Evolutionary conservation across 2,888 invertebrate species (phyloP).

Genomic region (Plebejus melissa): DNA sequence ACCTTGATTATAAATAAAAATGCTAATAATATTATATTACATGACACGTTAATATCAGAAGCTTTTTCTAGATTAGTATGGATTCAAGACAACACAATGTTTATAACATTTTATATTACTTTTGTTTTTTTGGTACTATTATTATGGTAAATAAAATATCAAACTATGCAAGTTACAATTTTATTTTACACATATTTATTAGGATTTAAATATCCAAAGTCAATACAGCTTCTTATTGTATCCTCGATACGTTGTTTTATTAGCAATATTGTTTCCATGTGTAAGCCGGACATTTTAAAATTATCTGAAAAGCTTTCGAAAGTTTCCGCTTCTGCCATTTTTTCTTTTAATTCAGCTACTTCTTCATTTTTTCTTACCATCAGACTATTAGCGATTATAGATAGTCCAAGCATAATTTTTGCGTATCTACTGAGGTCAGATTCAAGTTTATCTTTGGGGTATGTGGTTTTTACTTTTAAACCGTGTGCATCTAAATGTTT

Average conservation of each 20-base stretch:
- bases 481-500: conserved; percentile 39
- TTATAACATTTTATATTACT: too few species aligned
- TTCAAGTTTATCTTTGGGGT: conserved; percentile 43
- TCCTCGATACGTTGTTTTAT: conserved; percentile 38
- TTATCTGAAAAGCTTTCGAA: not conserved
- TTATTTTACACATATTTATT: not conserved
- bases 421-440: conserved; percentile 44
- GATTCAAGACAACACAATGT: too few species aligned
- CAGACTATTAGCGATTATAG: conserved; percentile 30
- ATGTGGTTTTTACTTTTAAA: conserved; percentile 41
- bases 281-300: conserved; percentile 12
- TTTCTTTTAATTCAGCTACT: conserved; percentile 16
- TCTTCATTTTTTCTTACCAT: conserved; percentile 15
- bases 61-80: too few species aligned
- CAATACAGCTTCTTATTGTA: conserved; percentile 36
- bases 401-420: conserved; percentile 36
- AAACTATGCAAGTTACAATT: not conserved
- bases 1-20: too few species aligned
- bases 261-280: conserved; percentile 26
- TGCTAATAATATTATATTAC: too few species aligned
- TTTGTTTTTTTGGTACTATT: too few species aligned
- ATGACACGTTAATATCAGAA: too few species aligned
- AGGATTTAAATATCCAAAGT: conserved; percentile 36
- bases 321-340: not conserved
- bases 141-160: not conserved